Base-by-base conservation (phyloP, 2,888 invertebrate genomes). In the Drosophila stalkeri region DNA sequence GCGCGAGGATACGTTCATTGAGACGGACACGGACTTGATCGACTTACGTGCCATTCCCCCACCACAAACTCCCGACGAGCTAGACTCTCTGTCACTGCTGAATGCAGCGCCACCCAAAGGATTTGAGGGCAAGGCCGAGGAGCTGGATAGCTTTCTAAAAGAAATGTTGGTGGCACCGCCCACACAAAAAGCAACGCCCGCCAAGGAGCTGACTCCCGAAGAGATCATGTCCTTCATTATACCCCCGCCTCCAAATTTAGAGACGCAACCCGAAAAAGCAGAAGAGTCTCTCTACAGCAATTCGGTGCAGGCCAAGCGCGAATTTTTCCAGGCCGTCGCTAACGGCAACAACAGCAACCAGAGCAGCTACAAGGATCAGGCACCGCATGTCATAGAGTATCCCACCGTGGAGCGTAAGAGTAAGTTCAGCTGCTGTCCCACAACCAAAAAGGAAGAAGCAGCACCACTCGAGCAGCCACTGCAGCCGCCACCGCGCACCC, bases 21-120 rank as follows among this genome's bases (percentile, higher is more conserved):
- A 96, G 90, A 94, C 96, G 86, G 98, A 98, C 92, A 96, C 96
- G 47, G 98, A 98, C 94, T 96, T 98, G 90, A 98, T 98, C 92
- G 98, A 98, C 94, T 94, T 98, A 93, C 97, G 97, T 63, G 94
- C 97, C 90, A 95, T 98, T 91, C 97, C 97, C 73, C 97, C 97
- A 27, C 97, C 97, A 0, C 96, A 96, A 90, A 97, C 97, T 23
- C 97, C 97, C 3, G 97, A 97, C 91, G 96, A 97, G 92, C 92
- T 96, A 92, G 96, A 97, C 91, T 94, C 95, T 75, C 93, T 96
- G 86, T 95, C 95, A 81, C 95, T 96, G 80, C 93, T 96, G 80
- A 96, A 96, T 86, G 94, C 97, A 35, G 94, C 97, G 33, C 97
- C 97, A 12, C 95, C 95, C 14, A 96, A 96, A 2, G 97, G 97